These are phyloP conservation scores for Garrulus glandarius DNA, from an alignment of 2,797 vertebrate species.

Conservation along the genomic window DNA sequence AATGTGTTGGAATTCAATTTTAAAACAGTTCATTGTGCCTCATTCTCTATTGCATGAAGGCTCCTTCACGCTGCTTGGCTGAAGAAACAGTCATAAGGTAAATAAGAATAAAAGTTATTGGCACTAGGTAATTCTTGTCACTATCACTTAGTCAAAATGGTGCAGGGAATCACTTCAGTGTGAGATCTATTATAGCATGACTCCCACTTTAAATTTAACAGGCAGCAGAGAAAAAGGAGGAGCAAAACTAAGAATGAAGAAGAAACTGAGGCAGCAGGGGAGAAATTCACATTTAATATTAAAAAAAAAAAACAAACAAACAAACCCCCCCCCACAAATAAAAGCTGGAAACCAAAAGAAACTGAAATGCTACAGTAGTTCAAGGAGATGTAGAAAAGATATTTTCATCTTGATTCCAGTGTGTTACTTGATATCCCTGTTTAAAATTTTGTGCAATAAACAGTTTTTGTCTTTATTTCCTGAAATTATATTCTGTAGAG, in stretches of 20 bases:
- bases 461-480: not conserved
- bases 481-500: not conserved
- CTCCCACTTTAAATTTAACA: not conserved
- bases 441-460: not conserved
- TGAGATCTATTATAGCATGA: not conserved
- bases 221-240: not conserved
- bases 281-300: not conserved
- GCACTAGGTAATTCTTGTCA: not conserved
- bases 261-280: not conserved
- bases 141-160: not conserved
- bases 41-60: not conserved
- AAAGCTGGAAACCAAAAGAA: not conserved
- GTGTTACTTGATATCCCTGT: not conserved
- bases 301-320: not conserved
- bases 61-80: not conserved
- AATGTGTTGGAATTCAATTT: not conserved
- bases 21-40: not conserved
- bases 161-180: not conserved
- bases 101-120: constrained; percentile 7
- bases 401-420: not conserved
- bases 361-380: not conserved
- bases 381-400: not conserved
- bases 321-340: not conserved
- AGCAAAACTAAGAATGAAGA: not conserved
- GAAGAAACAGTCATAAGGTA: not conserved